A percentile compares a stretch with the other conserved stretches of the same genome.
Conservation (phyloP, 1,140 invertebrate species). For the Gyrodactylus salaris region DNA sequence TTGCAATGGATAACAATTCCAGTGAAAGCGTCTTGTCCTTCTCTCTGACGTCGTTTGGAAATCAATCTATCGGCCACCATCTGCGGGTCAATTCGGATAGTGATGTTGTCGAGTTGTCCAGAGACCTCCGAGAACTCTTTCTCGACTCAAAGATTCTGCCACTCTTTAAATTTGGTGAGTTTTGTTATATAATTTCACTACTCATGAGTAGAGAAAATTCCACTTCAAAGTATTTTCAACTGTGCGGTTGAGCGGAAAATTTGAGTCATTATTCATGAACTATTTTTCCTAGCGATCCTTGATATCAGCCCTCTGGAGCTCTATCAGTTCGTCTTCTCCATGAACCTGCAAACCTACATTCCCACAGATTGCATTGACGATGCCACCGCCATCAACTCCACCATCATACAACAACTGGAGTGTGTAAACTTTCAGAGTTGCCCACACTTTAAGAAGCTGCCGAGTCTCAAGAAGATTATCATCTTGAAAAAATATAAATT, state of each 20-base stretch:
- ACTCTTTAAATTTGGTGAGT: not conserved
- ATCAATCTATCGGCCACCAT: not conserved
- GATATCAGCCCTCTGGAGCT: not conserved
- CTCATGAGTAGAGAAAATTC: not conserved
- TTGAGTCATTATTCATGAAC: too few species aligned
- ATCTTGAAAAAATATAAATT: not conserved
- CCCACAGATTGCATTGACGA: not conserved
- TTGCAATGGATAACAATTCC: not conserved
- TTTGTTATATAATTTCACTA: not conserved
- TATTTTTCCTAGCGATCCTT: not conserved
- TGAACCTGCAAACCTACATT: not conserved
- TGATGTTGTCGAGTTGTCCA: not conserved
- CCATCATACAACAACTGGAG: not conserved
- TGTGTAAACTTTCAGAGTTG: not conserved
- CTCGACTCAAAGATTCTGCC: not conserved
- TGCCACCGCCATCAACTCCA: not conserved
- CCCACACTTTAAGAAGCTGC: not conserved
- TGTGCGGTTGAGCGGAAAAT: too few species aligned
- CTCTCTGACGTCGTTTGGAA: not conserved
- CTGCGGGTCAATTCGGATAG: too few species aligned
- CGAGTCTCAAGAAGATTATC: not conserved
- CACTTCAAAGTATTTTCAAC: too few species aligned
- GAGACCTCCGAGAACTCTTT: not conserved
- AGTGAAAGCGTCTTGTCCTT: not conserved
- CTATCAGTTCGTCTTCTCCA: not conserved